phyloP scores from a whole-genome alignment of 1,140 invertebrate species.

The Drosophila sproati region DNA sequence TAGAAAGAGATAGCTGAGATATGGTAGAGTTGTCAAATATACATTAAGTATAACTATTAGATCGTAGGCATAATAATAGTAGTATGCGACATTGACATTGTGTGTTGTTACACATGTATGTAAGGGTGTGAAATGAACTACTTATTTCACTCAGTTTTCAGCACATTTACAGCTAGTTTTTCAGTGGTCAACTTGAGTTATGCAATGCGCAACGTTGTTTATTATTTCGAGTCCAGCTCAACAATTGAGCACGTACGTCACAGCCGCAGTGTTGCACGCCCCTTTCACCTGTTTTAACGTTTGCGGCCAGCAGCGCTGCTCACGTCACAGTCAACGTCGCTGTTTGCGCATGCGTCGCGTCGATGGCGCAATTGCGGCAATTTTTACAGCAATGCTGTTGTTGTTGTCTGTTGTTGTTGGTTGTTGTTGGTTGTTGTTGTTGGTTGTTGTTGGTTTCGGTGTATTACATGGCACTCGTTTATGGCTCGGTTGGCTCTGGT shows the following conservation, averaged over 20 bases:
- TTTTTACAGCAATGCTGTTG: slow-evolving; percentile 48
- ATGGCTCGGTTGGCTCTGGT: slow-evolving; percentile 61
- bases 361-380: slow-evolving; percentile 76
- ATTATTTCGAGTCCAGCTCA: slow-evolving; percentile 22
- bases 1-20: not conserved
- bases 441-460: slow-evolving; percentile 24
- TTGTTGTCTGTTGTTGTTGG: slow-evolving; percentile 1
- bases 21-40: not conserved
- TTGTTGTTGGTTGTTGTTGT: too few species aligned
- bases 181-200: slow-evolving; percentile 13
- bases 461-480: slow-evolving; percentile 79
- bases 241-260: slow-evolving; percentile 45
- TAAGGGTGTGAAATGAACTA: not conserved
- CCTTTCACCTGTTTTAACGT: slow-evolving; percentile 18
- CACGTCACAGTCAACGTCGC: slow-evolving; percentile 15
- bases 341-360: slow-evolving; percentile 54
- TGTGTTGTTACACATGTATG: too few species aligned
- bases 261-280: slow-evolving; percentile 23
- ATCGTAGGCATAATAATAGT: not conserved
- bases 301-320: slow-evolving; percentile 2
- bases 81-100: not conserved
- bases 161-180: slow-evolving; percentile 5
- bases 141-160: not conserved
- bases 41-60: not conserved
- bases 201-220: slow-evolving; percentile 26